phyloP scores from a whole-genome alignment of 1,140 invertebrate species.

The Anoplolepis gracilipes region DNA sequence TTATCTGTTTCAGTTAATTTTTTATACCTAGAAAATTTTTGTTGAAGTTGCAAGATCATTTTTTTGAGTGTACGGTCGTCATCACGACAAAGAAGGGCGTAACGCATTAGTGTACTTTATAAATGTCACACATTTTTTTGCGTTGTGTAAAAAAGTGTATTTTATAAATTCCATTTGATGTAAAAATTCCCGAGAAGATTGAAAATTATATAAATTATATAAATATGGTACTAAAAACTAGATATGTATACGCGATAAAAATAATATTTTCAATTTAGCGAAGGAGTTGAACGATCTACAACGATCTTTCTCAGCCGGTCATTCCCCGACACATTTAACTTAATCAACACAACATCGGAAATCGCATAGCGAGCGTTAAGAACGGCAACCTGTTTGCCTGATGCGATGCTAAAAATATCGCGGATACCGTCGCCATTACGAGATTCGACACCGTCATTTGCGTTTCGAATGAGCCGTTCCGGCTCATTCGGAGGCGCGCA shows the following conservation, averaged over 20 bases:
- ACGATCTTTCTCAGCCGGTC: background rate
- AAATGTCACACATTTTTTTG: background rate
- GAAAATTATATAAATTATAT: background rate
- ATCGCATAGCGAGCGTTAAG: background rate
- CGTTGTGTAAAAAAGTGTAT: too few relatives aligned
- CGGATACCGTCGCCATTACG: constrained; percentile 12
- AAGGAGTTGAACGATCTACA: constrained; percentile 4
- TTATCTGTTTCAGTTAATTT: too few relatives aligned
- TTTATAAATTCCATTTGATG: background rate
- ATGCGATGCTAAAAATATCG: constrained; percentile 21
- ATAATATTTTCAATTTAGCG: too few relatives aligned
- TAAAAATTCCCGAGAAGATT: background rate
- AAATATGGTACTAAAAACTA: too few relatives aligned
- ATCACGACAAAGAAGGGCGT: background rate
- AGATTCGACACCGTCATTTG: constrained; percentile 45
- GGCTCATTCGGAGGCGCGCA: constrained; percentile 21
- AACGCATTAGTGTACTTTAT: background rate
- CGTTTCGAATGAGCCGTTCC: constrained; percentile 13
- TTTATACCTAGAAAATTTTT: too few relatives aligned
- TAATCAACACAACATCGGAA: constrained; percentile 14
- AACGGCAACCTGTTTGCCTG: constrained; percentile 1
- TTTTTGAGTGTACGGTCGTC: too few relatives aligned
- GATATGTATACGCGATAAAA: too few relatives aligned
- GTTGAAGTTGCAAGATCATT: too few relatives aligned
- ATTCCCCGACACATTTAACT: background rate